Base-by-base conservation (phyloP, 2,797 vertebrate species). In the Neosalanx taihuensis region DNA sequence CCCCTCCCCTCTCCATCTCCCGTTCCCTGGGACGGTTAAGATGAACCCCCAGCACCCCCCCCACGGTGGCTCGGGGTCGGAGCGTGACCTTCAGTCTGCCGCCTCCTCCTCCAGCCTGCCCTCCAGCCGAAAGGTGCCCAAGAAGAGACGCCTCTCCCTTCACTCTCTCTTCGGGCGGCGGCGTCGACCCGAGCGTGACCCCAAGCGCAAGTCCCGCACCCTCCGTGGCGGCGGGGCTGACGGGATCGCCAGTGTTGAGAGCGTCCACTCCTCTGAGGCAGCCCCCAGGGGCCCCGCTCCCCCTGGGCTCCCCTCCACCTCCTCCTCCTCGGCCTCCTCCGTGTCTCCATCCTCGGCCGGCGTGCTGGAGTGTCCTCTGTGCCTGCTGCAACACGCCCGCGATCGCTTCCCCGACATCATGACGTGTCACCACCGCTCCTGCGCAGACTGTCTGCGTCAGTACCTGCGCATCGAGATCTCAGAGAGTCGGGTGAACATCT, bases 381-480 rank as follows among this genome's bases (percentile, higher is more conserved):
- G 97, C 88, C 94, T 99, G 76, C 83, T 98, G 84, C 93, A 95
- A 78, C 95, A 96, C 75, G 81, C 94, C n/a, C 95, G 95, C 53
- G 97, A 99, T 64, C 92, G 92, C 75, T 99, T 99, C 90, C 98
- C 97, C 0, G 97, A 99, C 87, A 98, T 99, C 89, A 98, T 99
- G 96, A 99, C 98, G 77, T 99, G 98, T 79, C 96, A 94, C 87
- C 98, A 99, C 73, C 95, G 98, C 71, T 99, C 97, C 4, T 99
- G 98, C 57, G 95, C 95, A 58, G 98, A 99, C 91, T 99, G 98
- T 88, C 91, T 99, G 85, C 94, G 96, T 31, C 97, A 99, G 83
- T 99, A 99, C 79, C 93, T 99, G 62, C 94, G 97, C 85, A 99
- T 99, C 75, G 98, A 99, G 85, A 99, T 99, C 85, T 98, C 96